Conservation (phyloP, 2,113 vertebrate genomes). For the Varanus komodoensis region DNA sequence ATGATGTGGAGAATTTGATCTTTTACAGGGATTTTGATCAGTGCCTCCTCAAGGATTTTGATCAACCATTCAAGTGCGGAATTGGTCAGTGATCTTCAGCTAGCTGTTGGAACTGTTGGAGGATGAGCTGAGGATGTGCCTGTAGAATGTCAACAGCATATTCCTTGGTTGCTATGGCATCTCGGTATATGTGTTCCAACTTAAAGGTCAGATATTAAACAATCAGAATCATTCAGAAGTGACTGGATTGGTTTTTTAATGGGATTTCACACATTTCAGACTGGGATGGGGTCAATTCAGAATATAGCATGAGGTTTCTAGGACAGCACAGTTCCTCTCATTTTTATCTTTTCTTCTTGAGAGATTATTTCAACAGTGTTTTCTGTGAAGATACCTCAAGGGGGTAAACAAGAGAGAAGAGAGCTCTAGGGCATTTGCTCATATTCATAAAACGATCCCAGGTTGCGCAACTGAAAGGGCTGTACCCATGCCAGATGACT, state of each 20-base stretch:
- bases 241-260: not conserved
- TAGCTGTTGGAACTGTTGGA: not conserved
- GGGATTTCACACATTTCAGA: not conserved
- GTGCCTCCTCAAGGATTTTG: not conserved
- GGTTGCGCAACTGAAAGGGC: not conserved
- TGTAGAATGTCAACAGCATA: slow-evolving; percentile 19
- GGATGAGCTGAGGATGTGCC: not conserved
- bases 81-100: not conserved
- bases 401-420: not conserved
- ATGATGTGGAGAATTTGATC: not conserved
- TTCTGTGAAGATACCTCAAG: not conserved
- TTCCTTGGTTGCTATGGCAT: slow-evolving; percentile 39
- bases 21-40: too few relatives aligned
- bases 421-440: not conserved
- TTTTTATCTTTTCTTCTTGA: slow-evolving; percentile 10
- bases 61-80: not conserved
- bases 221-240: not conserved
- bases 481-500: not conserved
- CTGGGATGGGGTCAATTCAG: not conserved
- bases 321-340: not conserved
- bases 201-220: slow-evolving; percentile 1
- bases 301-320: not conserved
- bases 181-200: not conserved
- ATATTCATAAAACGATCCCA: not conserved
- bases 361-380: not conserved